Evolutionary conservation across 2,113 vertebrate species (phyloP), one percentile per base, ranked within the genome.

Genomic region (Scomber scombrus): DNA sequence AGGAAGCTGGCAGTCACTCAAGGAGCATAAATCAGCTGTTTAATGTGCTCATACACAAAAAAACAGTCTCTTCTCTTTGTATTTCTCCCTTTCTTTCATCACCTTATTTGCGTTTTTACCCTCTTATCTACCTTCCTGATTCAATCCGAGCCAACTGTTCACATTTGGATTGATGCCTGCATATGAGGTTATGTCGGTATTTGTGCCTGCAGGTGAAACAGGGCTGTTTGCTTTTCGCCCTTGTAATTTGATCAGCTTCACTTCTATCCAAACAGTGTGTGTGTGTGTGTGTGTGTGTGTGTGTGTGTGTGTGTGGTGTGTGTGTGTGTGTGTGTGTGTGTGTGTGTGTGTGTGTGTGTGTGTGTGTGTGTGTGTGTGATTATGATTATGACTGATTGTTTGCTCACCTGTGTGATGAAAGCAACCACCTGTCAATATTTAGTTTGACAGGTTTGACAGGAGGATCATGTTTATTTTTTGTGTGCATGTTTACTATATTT

Each of bases 111-210:
- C 34, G 8, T 40, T 40, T 40, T 40, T 40, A 40, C 34, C 2
- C 51, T 70, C 49, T 70, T 67, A 60, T 19, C 4, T 68, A 11
- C 16, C 4, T 15, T 60, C 74, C 55, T 49, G 62, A 64, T 54
- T 73, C 64, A 78, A 82, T 66, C 67, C 23, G n/a, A 34, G n/a
- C 46, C 52, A 50, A 15, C 63, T 15, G 63, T 23, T 3, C 29
- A 9, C 43, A 12, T 58, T 51, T n/a, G 69, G 50, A 78, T 54
- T 26, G 13, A 23, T 46, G 31, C 10, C 5, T 13, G 10, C 18
- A 15, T 31, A 64, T 16, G 16, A 64, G 65, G 13, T 14, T 1
- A 2, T 43, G 3, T 67, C 15, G 23, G 23, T 26, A 26, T 26
- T 26, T 56, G 47, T 26, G 19, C 18, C 46, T 21, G 14, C 21